Conservation (phyloP, 2,888 invertebrate species). For the Meta bourneti region DNA sequence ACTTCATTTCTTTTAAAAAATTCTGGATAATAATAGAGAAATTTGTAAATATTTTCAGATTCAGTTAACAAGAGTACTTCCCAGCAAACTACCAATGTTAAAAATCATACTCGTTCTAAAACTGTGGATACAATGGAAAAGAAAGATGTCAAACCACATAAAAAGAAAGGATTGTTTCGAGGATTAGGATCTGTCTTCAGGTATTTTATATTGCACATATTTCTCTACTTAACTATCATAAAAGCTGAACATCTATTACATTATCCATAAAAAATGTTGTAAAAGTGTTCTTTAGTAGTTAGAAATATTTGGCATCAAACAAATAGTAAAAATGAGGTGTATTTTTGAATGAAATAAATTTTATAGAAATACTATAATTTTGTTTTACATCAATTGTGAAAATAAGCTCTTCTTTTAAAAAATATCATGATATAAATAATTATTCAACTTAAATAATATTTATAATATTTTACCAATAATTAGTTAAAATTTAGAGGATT, state of each 20-base stretch:
- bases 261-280: no score
- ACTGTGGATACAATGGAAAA: constrained; percentile 54
- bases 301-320: neutral
- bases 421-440: no score
- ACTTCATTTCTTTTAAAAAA: neutral
- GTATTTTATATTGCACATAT: neutral
- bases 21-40: neutral
- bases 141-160: constrained; percentile 77
- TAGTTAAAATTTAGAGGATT: no score
- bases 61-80: constrained; percentile 26
- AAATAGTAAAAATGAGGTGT: neutral
- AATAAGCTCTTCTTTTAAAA: no score
- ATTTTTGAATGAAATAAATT: no score
- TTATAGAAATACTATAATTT: no score
- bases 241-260: no score
- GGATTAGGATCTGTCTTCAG: constrained; percentile 74
- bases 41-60: constrained; percentile 2
- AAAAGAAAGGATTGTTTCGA: constrained; percentile 86
- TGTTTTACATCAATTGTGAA: no score
- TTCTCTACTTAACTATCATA: no score
- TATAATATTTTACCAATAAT: no score
- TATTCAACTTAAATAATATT: no score
- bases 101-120: constrained; percentile 65
- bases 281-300: no score
- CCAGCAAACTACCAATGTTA: constrained; percentile 9